A percentile compares a stretch with the other conserved stretches of the same genome.
Evolutionary conservation across 2,888 invertebrate species (phyloP).

Genomic region (Clivina fossor): DNA sequence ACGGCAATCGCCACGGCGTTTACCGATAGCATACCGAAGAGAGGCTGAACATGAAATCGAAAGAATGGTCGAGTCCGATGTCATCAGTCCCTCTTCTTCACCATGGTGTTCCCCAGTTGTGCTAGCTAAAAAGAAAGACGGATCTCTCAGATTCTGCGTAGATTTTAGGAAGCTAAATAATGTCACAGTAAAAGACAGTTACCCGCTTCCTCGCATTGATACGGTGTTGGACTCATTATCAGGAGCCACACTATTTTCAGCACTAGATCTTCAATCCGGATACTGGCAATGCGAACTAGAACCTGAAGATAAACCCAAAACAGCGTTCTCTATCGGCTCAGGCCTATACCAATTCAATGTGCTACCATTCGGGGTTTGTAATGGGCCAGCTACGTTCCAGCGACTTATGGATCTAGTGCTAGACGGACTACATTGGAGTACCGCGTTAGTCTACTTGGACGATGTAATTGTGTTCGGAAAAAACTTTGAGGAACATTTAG

Average conservation of each 20-base stretch:
- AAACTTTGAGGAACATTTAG: conserved; percentile 34
- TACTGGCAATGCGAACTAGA: background rate
- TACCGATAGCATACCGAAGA: background rate
- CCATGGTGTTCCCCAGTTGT: conserved; percentile 1
- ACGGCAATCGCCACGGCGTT: background rate
- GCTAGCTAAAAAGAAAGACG: conserved; percentile 3
- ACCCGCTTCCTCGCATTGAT: conserved; percentile 3
- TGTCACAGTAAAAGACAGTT: conserved; percentile 4
- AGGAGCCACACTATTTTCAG: background rate
- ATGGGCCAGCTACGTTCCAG: background rate
- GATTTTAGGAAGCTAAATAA: conserved; percentile 1
- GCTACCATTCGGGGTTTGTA: conserved; percentile 15
- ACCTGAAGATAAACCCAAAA: background rate
- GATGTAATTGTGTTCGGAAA: conserved; percentile 22
- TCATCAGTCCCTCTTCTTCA: background rate
- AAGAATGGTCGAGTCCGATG: background rate
- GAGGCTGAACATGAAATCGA: background rate
- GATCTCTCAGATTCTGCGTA: background rate
- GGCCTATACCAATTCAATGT: conserved; percentile 7
- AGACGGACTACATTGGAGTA: conserved; percentile 29
- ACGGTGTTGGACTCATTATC: background rate
- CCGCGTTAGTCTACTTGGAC: conserved; percentile 35
- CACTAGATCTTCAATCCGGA: background rate
- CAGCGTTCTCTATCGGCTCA: background rate
- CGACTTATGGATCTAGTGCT: conserved; percentile 35